Evolutionary conservation across 2,888 invertebrate genomes (phyloP).

Genomic region (Sarcophaga caerulescens): DNA sequence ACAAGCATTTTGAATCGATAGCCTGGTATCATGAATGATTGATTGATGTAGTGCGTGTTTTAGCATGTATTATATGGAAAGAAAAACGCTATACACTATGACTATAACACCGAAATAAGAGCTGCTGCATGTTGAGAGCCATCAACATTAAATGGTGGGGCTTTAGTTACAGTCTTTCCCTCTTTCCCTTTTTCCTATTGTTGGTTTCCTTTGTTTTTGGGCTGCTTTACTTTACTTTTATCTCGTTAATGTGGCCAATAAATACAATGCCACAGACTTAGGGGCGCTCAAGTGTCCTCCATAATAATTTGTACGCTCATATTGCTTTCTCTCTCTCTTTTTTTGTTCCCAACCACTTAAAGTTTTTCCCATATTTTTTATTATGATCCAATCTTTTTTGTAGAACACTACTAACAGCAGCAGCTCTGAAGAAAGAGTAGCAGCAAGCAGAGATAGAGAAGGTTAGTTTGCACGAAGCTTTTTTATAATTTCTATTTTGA

Average conservation of each 20-base stretch:
- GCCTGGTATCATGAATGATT: slow-evolving; percentile 44
- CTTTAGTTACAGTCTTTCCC: not conserved
- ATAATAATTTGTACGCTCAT: slow-evolving; percentile 55
- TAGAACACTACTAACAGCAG: slow-evolving; percentile 13
- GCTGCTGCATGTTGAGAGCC: not conserved
- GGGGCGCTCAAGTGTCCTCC: slow-evolving; percentile 65
- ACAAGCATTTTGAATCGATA: slow-evolving; percentile 44
- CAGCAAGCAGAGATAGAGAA: slow-evolving; percentile 4
- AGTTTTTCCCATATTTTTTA: slow-evolving; percentile 49
- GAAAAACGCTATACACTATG: not conserved
- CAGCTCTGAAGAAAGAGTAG: not conserved
- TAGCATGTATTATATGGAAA: slow-evolving; percentile 32
- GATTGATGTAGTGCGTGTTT: slow-evolving; percentile 65
- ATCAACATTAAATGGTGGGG: not conserved
- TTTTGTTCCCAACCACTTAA: slow-evolving; percentile 43
- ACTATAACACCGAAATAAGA: not conserved
- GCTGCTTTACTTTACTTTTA: slow-evolving; percentile 51
- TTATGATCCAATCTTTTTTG: slow-evolving; percentile 31
- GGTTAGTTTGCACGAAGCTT: slow-evolving; percentile 29
- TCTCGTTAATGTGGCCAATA: slow-evolving; percentile 69
- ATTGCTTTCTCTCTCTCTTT: slow-evolving; percentile 23
- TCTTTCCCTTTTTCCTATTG: not conserved
- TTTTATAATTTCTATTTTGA: slow-evolving; percentile 29
- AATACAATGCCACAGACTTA: slow-evolving; percentile 68
- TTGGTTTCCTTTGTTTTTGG: slow-evolving; percentile 16